Base-by-base conservation (phyloP, 1,140 invertebrate genomes). In the Mycetomoellerius zeteki region DNA sequence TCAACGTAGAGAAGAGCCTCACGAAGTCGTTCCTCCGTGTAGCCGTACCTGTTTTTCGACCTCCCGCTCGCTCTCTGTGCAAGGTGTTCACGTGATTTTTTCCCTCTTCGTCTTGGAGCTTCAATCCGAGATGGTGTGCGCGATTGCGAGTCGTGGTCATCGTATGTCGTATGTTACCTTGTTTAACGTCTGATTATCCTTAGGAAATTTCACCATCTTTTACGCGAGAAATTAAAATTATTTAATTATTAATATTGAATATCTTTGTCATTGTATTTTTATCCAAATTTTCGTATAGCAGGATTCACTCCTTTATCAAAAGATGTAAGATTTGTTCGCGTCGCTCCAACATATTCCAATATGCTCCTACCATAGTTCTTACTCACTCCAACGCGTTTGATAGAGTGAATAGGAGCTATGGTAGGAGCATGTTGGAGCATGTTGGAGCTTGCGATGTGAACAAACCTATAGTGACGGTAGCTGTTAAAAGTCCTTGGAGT, bases 1-100 rank as follows among this genome's bases (percentile, higher is more conserved):
- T 90, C 88, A 90, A 85, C 88, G 87, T 58, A 54, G 62, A 21
- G 73, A 54, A 37, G 76, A 86, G 37, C 37, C 84, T 86, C 67
- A 56, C 73, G 54, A 56, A 75, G 86, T 78, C 62, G 76, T 71
- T 77, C 19, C 21, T 56, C 27, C 52, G 14, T 84, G 69, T 73
- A 72, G 80, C 54, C n/a, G 54, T 84, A 73, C 54, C 27, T 73
- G 80, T 84, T 84, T 73, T 62, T 73, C 58, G 64, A 80, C 37
- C 65, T 86, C 81, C 72, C 43, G 21, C 52, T 56, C 21, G 67
- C 16, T 58, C 67, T 72, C 37, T 14, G 43, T 27, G 80, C 54
- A 62, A 73, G 80, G 80, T 60, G 67, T 73, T 73, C 52, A 6
- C 37, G 37, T 19, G 24, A 73, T 72, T 56, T 88, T 76, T 67